Evolutionary conservation across 2,888 invertebrate genomes (phyloP), one percentile per base, ranked within the genome.

Genomic region (Tridacna gigas): DNA sequence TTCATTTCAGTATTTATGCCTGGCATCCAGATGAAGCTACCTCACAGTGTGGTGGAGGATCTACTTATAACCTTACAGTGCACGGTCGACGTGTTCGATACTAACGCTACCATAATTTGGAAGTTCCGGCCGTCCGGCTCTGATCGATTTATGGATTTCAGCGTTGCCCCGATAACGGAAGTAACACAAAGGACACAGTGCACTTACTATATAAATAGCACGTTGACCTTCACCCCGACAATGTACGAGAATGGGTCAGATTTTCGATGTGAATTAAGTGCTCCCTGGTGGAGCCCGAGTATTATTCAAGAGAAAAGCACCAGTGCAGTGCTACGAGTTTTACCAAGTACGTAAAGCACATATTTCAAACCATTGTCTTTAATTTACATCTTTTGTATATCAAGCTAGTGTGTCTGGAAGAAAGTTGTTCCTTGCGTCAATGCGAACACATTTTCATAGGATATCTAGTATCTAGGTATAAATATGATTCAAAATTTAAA

Each of bases 161-260:
- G 82, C 28, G 86, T 89, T 2, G 56, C 61, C 7, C 90, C 89
- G 0, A 79, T 80, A 0, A 88, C 67, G 11, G 82, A 79, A 48
- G 65, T 74, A 20, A 83, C 74, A 0, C 48, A 74, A 0, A 83
- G 75, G 20, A 80, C 80, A 26, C 22, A 51, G 51, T 90, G 90
- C 67, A 77, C 86, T 4, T 78, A 79, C 0, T 77, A 66, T 25
- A 82, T 90, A 12, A 83, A 84, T 22, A 90, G 89, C 37, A 82
- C 80, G 0, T 65, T 90, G 28, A 78, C 77, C 20, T 87, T 90
- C 66, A 83, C 82, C 12, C 83, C 88, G 0, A 85, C 86, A 20
- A 81, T 84, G 82, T 86, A 85, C 56, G 90, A 90, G 45, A 85
- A 89, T 28, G 88, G 88, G 11, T 84, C 90, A 0, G 77, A 82